Base-by-base conservation (phyloP, 2,113 vertebrate genomes). In the Colaptes auratus region DNA sequence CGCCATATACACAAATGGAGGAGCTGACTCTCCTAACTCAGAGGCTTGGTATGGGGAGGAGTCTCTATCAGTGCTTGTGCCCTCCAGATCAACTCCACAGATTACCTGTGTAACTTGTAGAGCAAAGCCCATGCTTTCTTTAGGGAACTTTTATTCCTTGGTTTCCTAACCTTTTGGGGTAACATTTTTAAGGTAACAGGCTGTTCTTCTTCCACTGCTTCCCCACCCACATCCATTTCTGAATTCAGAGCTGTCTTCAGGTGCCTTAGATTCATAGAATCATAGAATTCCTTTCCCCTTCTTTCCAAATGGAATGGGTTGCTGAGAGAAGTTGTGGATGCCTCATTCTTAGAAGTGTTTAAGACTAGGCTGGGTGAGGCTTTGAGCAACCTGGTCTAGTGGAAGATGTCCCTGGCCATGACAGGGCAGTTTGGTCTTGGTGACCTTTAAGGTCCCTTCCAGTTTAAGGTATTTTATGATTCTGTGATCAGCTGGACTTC, bases 31-130 rank as follows among this genome's bases (percentile, higher is more conserved):
- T 56, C 39, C 59, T 86, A 81, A 81, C 66, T 94, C 92, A 93
- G 89, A 85, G 74, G 17, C 83, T 95, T 86, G 83, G 76, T 84
- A 76, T 64, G 64, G 66, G 86, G 50, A 95, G 84, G 13, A 82
- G 71, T 15, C 77, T 66, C 27, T 58, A 46, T 23, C 35, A 73
- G 66, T 66, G 75, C 42, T 52, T 50, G 24, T 91, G 81, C 67
- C 55, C 89, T 87, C 55, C 74, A 75, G 46, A 89, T 78, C 83
- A 75, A 18, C 83, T 35, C 66, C 50, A 10, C 25, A 36, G 39
- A 64, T 82, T 70, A 76, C 30, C 67, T 60, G 3, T 7, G 31
- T 24, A 81, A 31, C 48, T 23, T 33, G 46, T 27, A 90, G 39
- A 84, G 78, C 61, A 70, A 71, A 90, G 86, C 58, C 76, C 20